Percentiles rank a stretch among this genome's conserved stretches.
These are phyloP conservation scores for Mythimna loreyi DNA, from an alignment of 2,888 invertebrate species.

Conservation along the genomic window DNA sequence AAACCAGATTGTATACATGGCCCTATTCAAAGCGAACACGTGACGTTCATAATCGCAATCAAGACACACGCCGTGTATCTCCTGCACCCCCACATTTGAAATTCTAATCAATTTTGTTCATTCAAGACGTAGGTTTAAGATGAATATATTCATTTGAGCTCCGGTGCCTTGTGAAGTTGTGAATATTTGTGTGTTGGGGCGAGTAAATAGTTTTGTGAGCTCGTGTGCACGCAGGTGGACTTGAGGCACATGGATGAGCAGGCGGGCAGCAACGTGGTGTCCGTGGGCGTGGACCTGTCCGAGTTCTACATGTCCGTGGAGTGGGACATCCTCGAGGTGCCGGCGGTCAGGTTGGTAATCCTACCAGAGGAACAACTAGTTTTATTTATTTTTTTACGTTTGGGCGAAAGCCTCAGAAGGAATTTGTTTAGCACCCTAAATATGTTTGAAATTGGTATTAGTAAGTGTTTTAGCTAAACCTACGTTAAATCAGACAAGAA, in stretches of 20 bases:
- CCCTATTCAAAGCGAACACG: constrained; percentile 28
- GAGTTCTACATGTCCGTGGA: constrained; percentile 99
- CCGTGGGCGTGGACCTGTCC: constrained; percentile 98
- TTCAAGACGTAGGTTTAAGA: constrained; percentile 48
- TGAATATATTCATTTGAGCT: constrained; percentile 55
- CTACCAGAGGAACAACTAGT: too few relatives aligned
- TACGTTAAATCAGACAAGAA: too few relatives aligned
- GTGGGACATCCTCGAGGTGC: constrained; percentile 99
- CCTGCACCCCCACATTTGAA: constrained; percentile 45
- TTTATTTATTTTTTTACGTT: too few relatives aligned
- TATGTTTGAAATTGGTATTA: too few relatives aligned
- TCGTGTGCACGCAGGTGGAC: constrained; percentile 93
- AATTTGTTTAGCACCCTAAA: too few relatives aligned
- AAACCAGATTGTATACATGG: constrained; percentile 36
- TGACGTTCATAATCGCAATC: constrained; percentile 48
- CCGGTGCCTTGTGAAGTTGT: constrained; percentile 58
- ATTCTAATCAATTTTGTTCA: constrained; percentile 53
- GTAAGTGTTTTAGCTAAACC: too few relatives aligned
- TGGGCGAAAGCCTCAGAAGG: too few relatives aligned
- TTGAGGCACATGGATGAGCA: constrained; percentile 98
- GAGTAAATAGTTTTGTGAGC: constrained; percentile 67
- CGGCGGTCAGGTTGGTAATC: constrained; percentile 94
- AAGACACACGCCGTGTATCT: constrained; percentile 37
- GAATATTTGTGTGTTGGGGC: constrained; percentile 35
- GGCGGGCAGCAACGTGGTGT: constrained; percentile 96